phyloP scores from a whole-genome alignment of 1,140 invertebrate genomes.

The Metopolophium dirhodum region DNA sequence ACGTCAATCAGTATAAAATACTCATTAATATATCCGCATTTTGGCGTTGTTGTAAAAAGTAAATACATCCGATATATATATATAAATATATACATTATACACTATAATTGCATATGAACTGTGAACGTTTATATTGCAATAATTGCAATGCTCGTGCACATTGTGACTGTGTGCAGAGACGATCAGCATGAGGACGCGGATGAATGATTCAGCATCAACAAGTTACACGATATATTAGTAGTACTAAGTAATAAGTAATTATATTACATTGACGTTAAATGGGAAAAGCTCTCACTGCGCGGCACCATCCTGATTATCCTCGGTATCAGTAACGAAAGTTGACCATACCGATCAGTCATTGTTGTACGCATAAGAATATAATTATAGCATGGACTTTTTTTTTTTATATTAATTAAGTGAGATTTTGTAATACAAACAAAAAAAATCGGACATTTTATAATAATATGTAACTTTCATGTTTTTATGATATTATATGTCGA shows the following conservation, averaged over 20 bases:
- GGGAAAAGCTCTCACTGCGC: no score
- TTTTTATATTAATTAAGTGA: no score
- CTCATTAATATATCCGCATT: neutral
- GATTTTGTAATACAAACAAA: no score
- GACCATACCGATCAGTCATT: no score
- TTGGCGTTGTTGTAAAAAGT: no score
- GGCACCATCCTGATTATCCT: neutral
- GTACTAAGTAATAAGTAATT: neutral
- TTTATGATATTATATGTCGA: no score
- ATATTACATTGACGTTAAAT: no score
- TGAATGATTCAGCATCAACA: neutral
- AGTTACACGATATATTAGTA: neutral
- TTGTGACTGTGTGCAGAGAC: neutral
- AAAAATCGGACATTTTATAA: no score
- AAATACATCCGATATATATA: neutral
- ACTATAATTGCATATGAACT: no score
- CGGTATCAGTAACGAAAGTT: neutral
- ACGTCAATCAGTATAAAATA: neutral
- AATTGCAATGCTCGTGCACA: neutral
- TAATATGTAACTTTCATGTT: no score
- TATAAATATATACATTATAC: neutral
- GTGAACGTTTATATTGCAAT: neutral
- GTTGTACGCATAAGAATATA: no score
- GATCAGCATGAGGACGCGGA: neutral
- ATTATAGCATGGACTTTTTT: no score